Conservation (phyloP, 37 sponge, comb jelly and placozoan genomes). For the Agelas oroides region DNA sequence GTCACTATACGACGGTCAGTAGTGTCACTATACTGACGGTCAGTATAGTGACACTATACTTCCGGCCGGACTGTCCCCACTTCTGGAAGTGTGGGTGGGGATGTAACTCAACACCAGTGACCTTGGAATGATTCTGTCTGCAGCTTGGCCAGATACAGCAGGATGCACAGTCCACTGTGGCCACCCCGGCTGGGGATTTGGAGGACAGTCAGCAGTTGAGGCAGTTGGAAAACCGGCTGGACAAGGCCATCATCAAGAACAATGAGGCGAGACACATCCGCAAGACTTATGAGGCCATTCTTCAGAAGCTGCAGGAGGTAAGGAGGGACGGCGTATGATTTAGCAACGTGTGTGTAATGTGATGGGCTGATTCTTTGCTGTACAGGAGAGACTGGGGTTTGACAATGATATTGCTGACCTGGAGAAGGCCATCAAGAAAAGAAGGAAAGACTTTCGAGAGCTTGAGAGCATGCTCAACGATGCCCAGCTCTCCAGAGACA, state of each 20-base stretch:
- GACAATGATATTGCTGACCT: constrained; percentile 90
- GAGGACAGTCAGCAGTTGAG: constrained; percentile 68
- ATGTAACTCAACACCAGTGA: no score
- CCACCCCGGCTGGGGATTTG: constrained; percentile 66
- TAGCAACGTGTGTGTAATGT: no score
- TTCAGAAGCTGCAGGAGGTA: constrained; percentile 87
- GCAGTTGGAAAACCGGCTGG: constrained; percentile 93
- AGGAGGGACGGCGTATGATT: background rate
- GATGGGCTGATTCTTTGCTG: background rate
- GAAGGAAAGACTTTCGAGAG: constrained; percentile 78
- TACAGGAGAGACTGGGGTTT: constrained; percentile 94
- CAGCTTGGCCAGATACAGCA: constrained; percentile 65
- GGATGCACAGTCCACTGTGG: constrained; percentile 42
- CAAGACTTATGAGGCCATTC: constrained; percentile 90
- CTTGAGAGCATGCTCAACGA: constrained; percentile 87
- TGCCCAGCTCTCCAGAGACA: constrained; percentile 91
- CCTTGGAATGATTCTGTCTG: no score
- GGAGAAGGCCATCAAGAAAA: constrained; percentile 81
- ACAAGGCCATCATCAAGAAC: constrained; percentile 89
- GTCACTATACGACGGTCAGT: no score
- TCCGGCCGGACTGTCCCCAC: no score
- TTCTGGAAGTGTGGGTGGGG: no score
- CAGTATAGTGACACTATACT: no score
- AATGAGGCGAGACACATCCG: constrained; percentile 91
- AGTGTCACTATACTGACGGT: no score